A percentile compares a stretch with the other conserved stretches of the same genome.
phyloP scores from a whole-genome alignment of 2,113 vertebrate genomes.

The Mirza zaza region DNA sequence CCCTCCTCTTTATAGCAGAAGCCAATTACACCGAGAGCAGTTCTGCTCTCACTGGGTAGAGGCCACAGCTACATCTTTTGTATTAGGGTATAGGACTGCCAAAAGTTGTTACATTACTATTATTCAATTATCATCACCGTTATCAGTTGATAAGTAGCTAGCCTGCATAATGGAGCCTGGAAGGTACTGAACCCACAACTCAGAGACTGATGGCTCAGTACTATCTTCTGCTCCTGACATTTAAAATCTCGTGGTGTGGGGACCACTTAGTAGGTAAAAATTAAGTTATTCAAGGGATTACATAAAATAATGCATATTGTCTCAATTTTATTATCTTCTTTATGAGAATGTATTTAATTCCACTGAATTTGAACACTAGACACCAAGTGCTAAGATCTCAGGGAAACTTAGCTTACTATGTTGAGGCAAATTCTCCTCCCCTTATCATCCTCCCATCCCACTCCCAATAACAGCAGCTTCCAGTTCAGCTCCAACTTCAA shows the following conservation, averaged over 20 bases:
- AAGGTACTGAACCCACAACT: background rate
- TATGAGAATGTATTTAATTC: background rate
- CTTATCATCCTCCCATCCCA: background rate
- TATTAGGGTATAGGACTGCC: background rate
- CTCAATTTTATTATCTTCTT: background rate
- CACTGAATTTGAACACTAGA: background rate
- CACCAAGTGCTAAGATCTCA: background rate
- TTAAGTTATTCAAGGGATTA: background rate
- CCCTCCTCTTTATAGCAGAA: background rate
- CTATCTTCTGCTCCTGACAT: background rate
- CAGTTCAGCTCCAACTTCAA: background rate
- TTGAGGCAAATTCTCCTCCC: background rate
- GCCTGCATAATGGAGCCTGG: background rate
- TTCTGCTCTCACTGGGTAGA: background rate
- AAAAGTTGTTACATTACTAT: background rate
- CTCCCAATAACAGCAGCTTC: background rate
- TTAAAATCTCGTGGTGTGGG: background rate
- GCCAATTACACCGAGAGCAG: background rate
- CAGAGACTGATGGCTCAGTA: background rate
- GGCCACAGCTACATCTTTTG: background rate
- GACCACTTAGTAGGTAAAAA: background rate
- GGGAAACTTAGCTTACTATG: background rate
- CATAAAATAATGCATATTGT: background rate
- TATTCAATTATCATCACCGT: background rate
- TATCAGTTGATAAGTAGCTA: background rate